These are phyloP conservation scores for Malacoctenus gilli DNA, from an alignment of 2,797 vertebrate species.

Conservation along the genomic window DNA sequence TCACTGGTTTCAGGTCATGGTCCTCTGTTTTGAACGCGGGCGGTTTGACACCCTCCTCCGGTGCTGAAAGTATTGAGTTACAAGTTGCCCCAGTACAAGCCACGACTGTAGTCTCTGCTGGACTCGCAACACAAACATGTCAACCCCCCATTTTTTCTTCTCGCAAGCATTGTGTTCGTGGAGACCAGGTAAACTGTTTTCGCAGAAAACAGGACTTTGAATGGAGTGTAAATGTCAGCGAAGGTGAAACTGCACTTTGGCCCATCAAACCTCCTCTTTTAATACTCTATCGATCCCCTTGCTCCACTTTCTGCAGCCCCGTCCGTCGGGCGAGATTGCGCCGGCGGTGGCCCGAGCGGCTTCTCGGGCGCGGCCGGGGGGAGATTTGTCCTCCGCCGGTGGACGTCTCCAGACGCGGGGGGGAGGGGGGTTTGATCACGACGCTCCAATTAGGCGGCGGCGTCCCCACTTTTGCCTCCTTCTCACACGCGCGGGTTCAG, in stretches of 20 bases:
- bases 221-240: constrained; percentile 19
- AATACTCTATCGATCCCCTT: constrained; percentile 29
- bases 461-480: constrained; percentile 43
- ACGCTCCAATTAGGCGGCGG: constrained; percentile 43
- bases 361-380: constrained; percentile 1
- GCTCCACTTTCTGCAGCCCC: not conserved
- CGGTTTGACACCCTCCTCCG: too few relatives aligned
- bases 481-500: constrained; percentile 60
- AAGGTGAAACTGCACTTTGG: constrained; percentile 9
- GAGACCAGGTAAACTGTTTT: not conserved
- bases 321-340: constrained; percentile 1
- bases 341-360: too few relatives aligned
- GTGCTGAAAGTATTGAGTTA: not conserved
- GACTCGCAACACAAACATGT: constrained; percentile 1
- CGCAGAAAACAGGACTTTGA: constrained; percentile 10
- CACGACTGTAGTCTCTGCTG: not conserved
- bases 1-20: not conserved
- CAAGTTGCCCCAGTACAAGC: not conserved
- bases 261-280: constrained; percentile 24
- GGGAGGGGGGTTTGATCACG: constrained; percentile 53
- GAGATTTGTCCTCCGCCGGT: constrained; percentile 18
- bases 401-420: constrained; percentile 44
- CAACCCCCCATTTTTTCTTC: not conserved
- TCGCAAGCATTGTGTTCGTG: not conserved
- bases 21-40: too few relatives aligned